Conservation (phyloP, 2,797 vertebrate genomes). For the Triplophysa yarkandensis region DNA sequence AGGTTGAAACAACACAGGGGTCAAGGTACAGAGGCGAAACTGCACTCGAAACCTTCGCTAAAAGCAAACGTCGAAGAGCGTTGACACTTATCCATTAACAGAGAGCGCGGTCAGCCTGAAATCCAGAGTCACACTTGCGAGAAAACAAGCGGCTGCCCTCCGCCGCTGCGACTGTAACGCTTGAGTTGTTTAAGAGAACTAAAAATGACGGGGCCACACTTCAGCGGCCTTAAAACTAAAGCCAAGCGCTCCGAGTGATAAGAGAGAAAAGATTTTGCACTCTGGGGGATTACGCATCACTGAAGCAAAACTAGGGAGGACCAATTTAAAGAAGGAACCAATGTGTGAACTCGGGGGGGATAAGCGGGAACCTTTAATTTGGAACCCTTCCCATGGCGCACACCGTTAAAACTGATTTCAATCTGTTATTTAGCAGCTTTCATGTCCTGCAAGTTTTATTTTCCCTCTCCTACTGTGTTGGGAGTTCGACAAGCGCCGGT, state of each 20-base stretch:
- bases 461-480: background rate
- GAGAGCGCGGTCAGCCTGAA: conserved; percentile 50
- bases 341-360: conserved; percentile 61
- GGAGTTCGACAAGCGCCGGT: conserved; percentile 58
- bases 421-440: conserved; percentile 21
- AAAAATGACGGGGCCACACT: conserved; percentile 67
- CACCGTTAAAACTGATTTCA: conserved; percentile 29
- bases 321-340: conserved; percentile 61
- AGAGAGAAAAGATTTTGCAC: conserved; percentile 61
- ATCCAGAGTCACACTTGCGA: conserved; percentile 56
- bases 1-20: conserved; percentile 34
- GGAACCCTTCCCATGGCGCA: conserved; percentile 33
- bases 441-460: background rate
- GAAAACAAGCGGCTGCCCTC: conserved; percentile 54
- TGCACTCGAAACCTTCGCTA: conserved; percentile 42
- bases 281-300: conserved; percentile 69
- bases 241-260: conserved; percentile 59
- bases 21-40: conserved; percentile 12
- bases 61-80: conserved; percentile 55
- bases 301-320: conserved; percentile 62
- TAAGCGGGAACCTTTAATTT: conserved; percentile 48
- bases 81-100: conserved; percentile 62
- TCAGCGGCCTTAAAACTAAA: conserved; percentile 71
- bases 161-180: conserved; percentile 50
- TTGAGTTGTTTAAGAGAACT: conserved; percentile 70